These are phyloP conservation scores for Australoheros scitulus DNA, from an alignment of 2,113 vertebrate species.

Conservation along the genomic window DNA sequence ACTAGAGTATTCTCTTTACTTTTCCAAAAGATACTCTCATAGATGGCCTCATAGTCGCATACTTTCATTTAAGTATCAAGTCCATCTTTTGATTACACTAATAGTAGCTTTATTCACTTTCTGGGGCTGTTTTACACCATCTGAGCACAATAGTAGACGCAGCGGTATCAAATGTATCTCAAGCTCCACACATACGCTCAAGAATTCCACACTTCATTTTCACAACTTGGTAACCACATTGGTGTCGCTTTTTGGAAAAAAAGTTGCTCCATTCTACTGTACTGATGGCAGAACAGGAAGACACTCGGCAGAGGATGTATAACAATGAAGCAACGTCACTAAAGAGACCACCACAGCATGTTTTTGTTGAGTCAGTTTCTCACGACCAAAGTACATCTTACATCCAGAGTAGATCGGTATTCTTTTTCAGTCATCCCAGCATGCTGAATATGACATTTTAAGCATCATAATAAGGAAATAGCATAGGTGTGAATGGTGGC, in stretches of 20 bases:
- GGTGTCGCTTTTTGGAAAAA: constrained; percentile 20
- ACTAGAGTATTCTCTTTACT: background rate
- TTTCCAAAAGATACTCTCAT: background rate
- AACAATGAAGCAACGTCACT: constrained; percentile 8
- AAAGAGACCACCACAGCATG: background rate
- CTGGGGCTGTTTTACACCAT: background rate
- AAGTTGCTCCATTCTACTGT: constrained; percentile 17
- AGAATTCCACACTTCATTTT: constrained; percentile 28
- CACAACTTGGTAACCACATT: constrained; percentile 34
- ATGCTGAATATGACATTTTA: background rate
- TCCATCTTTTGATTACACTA: background rate
- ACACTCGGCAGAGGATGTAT: constrained; percentile 13
- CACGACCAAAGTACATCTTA: background rate
- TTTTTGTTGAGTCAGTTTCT: background rate
- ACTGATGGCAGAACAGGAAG: constrained; percentile 33
- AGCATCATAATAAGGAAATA: background rate
- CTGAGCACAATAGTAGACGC: background rate
- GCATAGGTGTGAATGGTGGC: background rate
- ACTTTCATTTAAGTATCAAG: background rate
- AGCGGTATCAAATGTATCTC: constrained; percentile 11
- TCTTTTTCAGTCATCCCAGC: background rate
- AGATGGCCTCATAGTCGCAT: background rate
- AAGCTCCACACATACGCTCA: background rate
- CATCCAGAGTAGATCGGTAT: background rate
- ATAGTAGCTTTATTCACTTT: background rate